phyloP scores from a whole-genome alignment of 2,888 invertebrate species.

The Cerastis rubricosa region DNA sequence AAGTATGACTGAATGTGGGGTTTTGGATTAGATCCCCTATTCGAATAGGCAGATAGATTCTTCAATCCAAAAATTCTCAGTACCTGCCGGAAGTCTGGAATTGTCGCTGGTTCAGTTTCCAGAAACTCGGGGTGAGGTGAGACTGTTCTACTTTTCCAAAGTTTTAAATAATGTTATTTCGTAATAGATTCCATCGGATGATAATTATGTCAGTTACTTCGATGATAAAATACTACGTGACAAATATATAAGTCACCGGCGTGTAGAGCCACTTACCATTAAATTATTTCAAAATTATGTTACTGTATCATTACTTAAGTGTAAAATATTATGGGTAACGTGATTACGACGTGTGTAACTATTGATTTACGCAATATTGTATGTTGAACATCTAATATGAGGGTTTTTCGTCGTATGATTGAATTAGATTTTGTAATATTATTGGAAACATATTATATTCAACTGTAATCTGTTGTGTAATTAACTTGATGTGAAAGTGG shows the following conservation, averaged over 20 bases:
- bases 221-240: conserved; percentile 31
- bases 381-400: neutral
- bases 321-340: conserved; percentile 5
- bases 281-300: conserved; percentile 43
- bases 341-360: conserved; percentile 6
- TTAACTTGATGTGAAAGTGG: neutral
- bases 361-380: conserved; percentile 46
- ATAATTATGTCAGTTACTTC: neutral
- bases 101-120: neutral
- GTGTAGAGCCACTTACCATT: neutral
- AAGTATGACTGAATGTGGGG: neutral
- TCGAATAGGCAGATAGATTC: neutral
- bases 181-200: neutral
- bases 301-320: conserved; percentile 39
- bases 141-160: neutral
- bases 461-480: neutral
- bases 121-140: neutral
- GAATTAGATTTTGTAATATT: conserved; percentile 19
- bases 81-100: neutral
- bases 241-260: neutral
- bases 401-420: neutral
- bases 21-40: neutral
- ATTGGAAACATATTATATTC: neutral
- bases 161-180: neutral
- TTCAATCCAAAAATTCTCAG: neutral